Percentiles rank a stretch among this genome's conserved stretches.
Evolutionary conservation across 2,113 vertebrate genomes (phyloP).

Genomic region (Ceratotherium simum): DNA sequence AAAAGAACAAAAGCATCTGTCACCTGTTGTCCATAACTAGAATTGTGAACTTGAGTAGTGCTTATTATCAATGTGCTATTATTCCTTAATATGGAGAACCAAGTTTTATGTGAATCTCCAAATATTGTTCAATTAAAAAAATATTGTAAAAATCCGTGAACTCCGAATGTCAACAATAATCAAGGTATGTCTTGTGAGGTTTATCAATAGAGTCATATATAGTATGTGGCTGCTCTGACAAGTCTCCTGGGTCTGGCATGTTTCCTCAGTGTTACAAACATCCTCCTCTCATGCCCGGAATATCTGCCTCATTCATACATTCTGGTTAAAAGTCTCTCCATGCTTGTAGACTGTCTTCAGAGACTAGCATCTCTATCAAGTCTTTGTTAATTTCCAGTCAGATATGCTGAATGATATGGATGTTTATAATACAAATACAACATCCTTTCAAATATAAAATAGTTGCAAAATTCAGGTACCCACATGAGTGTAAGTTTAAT

Average conservation of each 20-base stretch:
- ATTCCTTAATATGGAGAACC: neutral
- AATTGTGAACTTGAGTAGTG: neutral
- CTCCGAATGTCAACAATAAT: neutral
- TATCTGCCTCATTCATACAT: neutral
- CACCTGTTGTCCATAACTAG: neutral
- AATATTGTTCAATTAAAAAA: neutral
- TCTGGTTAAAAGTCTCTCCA: neutral
- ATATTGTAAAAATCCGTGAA: neutral
- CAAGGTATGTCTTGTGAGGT: neutral
- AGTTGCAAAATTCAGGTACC: neutral
- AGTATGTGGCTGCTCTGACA: no score
- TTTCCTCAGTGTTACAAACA: fast-evolving
- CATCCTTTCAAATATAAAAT: neutral
- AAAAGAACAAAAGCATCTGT: neutral
- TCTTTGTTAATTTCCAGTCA: neutral
- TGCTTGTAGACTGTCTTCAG: neutral
- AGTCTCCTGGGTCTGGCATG: fast-evolving
- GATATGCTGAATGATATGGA: neutral
- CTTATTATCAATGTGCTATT: neutral
- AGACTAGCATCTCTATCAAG: neutral
- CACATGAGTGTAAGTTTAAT: no score
- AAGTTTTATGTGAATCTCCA: neutral
- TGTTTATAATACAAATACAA: neutral
- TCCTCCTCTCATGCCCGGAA: neutral
- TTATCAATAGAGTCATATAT: neutral